phyloP scores from a whole-genome alignment of 2,797 vertebrate species.

The Tinamus major region DNA sequence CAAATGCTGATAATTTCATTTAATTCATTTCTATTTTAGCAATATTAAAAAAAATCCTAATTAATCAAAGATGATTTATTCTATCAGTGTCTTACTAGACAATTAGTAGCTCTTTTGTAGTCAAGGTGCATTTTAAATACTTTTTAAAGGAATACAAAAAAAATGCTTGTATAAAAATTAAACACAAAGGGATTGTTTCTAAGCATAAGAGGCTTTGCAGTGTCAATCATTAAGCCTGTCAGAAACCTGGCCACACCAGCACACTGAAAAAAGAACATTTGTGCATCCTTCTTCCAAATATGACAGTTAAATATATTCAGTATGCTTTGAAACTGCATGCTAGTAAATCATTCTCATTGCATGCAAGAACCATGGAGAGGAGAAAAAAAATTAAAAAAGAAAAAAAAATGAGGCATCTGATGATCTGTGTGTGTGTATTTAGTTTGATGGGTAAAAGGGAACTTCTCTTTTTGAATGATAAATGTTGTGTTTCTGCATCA shows the following conservation, averaged over 20 bases:
- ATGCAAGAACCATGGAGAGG: neutral
- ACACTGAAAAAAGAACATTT: neutral
- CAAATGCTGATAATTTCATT: neutral
- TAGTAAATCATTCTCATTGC: neutral
- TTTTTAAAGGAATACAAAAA: neutral
- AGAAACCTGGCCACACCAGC: neutral
- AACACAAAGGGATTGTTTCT: neutral
- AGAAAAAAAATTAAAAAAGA: neutral
- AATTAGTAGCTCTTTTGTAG: neutral
- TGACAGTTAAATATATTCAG: neutral
- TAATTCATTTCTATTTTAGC: neutral
- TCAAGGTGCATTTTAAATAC: neutral
- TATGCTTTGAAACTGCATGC: neutral
- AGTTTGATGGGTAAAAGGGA: no score
- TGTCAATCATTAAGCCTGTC: neutral
- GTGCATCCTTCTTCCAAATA: neutral
- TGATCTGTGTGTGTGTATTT: no score
- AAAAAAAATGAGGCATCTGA: no score
- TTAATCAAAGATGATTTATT: neutral
- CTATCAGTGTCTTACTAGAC: neutral
- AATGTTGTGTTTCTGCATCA: neutral
- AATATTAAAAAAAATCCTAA: neutral
- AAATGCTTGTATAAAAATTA: neutral
- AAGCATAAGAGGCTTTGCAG: neutral
- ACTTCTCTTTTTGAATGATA: neutral